A percentile compares a stretch with the other conserved stretches of the same genome.
Conservation (phyloP, 2,888 invertebrate species). For the Oxytorus armatus region DNA sequence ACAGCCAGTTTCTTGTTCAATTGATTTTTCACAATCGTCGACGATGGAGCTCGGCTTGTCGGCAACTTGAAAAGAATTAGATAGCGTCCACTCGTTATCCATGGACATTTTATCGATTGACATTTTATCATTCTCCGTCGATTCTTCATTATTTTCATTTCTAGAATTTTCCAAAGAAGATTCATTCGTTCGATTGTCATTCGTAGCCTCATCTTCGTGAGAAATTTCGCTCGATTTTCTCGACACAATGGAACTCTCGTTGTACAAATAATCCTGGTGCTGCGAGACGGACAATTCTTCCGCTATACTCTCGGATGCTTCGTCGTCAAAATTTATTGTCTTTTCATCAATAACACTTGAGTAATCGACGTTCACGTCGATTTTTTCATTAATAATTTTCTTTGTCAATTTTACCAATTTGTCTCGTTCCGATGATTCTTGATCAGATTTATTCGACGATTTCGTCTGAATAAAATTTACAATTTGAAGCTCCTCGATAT, state of each 20-base stretch:
- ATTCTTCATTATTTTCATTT: conserved; percentile 47
- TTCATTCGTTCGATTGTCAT: conserved; percentile 39
- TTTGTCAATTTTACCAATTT: neutral
- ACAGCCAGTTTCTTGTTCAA: conserved; percentile 14
- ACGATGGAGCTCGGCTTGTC: conserved; percentile 27
- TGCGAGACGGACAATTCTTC: conserved; percentile 55
- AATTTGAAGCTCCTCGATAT: conserved; percentile 1
- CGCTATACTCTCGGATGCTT: conserved; percentile 53
- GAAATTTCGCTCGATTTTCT: conserved; percentile 40
- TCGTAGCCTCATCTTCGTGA: conserved; percentile 22
- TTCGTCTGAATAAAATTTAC: too few relatives aligned
- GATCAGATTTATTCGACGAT: conserved; percentile 2
- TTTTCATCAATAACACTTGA: too few relatives aligned
- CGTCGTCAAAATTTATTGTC: too few relatives aligned
- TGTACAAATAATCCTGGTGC: conserved; percentile 21
- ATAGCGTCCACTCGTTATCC: conserved; percentile 74
- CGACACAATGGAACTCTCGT: conserved; percentile 43
- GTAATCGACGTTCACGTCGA: too few relatives aligned
- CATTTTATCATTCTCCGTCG: conserved; percentile 38
- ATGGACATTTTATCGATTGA: conserved; percentile 45
- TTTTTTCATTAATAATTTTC: neutral
- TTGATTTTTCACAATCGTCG: conserved; percentile 35
- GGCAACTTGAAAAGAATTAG: conserved; percentile 74
- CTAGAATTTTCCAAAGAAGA: conserved; percentile 51
- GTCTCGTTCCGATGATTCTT: neutral